These are phyloP conservation scores for Cyanoderma ruficeps DNA, from an alignment of 2,113 vertebrate species.

Conservation along the genomic window DNA sequence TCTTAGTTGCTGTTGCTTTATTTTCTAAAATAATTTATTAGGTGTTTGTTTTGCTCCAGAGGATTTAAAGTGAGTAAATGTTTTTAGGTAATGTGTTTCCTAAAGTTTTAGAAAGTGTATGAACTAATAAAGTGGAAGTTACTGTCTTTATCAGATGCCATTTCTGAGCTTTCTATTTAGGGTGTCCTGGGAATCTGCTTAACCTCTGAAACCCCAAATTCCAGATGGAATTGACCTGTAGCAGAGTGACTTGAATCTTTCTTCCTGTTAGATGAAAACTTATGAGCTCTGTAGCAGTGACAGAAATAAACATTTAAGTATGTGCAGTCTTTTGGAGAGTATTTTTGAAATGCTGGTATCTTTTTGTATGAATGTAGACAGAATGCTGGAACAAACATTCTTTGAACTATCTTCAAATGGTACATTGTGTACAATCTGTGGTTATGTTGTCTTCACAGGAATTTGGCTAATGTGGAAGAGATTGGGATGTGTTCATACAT, in stretches of 20 bases:
- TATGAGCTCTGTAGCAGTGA: neutral
- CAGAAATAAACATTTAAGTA: conserved; percentile 3
- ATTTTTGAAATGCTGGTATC: neutral
- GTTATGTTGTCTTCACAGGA: conserved; percentile 75
- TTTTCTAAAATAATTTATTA: neutral
- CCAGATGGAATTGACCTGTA: neutral
- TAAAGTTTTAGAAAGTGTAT: neutral
- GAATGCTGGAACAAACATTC: neutral
- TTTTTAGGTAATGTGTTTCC: neutral
- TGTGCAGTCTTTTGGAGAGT: neutral
- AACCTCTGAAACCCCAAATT: conserved; percentile 32
- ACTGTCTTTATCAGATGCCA: neutral
- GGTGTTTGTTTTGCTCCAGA: neutral
- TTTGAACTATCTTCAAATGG: neutral
- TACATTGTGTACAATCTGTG: neutral
- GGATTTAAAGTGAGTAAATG: neutral
- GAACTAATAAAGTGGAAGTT: neutral
- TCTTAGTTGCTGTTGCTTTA: neutral
- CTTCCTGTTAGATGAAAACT: neutral
- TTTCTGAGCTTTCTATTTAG: conserved; percentile 36
- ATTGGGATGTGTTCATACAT: conserved; percentile 97
- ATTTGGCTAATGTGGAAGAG: conserved; percentile 96
- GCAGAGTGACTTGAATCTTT: neutral
- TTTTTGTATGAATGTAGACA: neutral
- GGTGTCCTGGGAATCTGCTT: conserved; percentile 49